Evolutionary conservation across 2,113 vertebrate species (phyloP), one percentile per base, ranked within the genome.

Genomic region (Oncorhynchus clarkii): DNA sequence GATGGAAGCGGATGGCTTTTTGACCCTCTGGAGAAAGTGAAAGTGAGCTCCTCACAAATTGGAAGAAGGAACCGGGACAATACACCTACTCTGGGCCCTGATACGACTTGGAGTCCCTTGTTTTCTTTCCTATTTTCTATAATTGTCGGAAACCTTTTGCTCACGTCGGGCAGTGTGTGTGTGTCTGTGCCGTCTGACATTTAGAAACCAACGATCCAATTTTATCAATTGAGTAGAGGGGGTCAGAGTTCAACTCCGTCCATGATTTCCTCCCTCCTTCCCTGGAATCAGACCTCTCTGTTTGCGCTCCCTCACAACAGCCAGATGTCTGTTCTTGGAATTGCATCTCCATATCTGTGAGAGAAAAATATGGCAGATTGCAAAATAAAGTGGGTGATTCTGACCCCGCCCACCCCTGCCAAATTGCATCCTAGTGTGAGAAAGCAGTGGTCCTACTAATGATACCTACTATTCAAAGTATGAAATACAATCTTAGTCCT

Each of bases 171-270:
- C 48, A 51, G 22, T 9, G 13, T 71, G 69, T 24, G 26, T 54
- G 45, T 34, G 31, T 34, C 1, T 57, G 49, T 45, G 22, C 6
- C 51, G 16, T 51, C 14, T 71, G 51, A 71, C 49, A 82, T 77
- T 78, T 66, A n/a, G 78, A 77, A 73, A 84, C 71, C 39, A 74
- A 77, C 75, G 74, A 82, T 84, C 75, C 31, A 70, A 79, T 82
- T 85, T 70, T 76, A 75, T 49, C 71, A 54, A 5, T 27, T 26
- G 72, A 60, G 65, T 26, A 59, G 3, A 24, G 22, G 2, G 68
- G 62, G 80, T 86, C 67, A 74, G 64, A 69, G 85, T 67, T 82
- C 83, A 84, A 85, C 59, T 24, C 64, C 18, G 60, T 69, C 26
- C 70, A 51, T 31, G 45, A 59, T 54, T 71, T 59, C n/a, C 70